Base-by-base conservation (phyloP, 2,113 vertebrate species). In the Phyllostomus discolor region DNA sequence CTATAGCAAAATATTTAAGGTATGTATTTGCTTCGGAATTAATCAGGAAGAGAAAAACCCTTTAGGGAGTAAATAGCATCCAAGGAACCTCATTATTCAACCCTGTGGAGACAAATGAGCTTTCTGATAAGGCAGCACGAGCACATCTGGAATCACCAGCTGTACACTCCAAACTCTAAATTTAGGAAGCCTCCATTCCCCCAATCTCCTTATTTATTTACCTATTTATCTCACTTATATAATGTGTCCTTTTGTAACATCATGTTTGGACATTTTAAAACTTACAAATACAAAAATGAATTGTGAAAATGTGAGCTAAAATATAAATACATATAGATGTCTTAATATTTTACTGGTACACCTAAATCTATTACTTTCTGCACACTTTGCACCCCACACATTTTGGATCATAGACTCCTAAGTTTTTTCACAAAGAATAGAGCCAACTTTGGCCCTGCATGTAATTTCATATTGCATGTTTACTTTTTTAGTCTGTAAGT, bases 61-160 rank as follows among this genome's bases (percentile, higher is more conserved):
- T 87, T 80, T 90, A 87, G 88, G 52, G 59, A 94, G 33, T 20
- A 94, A 95, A 83, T 85, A 57, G 46, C 35, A 79, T 57, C 52
- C 22, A 80, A 64, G 12, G 64, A 73, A 69, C 52, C 38, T 88
- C 85, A 94, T 73, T 91, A 81, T 35, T 96, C 93, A 97, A 54
- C 50, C 5, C 78, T 28, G 80, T 57, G 43, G 85, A 94, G 54
- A 94, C 52, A 95, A 96, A 95, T 85, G 76, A 96, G 85, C 66
- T 92, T 92, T 59, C 54, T 50, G 75, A 89, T 72, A 84, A 82
- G 76, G 73, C 6, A 70, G n/a, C 43, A 22, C 46, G 1, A 20
- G 7, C n/a, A 52, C 80, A 96, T 83, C 92, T 96, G 94, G 73
- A 69, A 17, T 26, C 75, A 64, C 92, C 84, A 89, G 92, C 81